Conservation (phyloP, 2,113 vertebrate species). For the Chloropsis cyanopogon region DNA sequence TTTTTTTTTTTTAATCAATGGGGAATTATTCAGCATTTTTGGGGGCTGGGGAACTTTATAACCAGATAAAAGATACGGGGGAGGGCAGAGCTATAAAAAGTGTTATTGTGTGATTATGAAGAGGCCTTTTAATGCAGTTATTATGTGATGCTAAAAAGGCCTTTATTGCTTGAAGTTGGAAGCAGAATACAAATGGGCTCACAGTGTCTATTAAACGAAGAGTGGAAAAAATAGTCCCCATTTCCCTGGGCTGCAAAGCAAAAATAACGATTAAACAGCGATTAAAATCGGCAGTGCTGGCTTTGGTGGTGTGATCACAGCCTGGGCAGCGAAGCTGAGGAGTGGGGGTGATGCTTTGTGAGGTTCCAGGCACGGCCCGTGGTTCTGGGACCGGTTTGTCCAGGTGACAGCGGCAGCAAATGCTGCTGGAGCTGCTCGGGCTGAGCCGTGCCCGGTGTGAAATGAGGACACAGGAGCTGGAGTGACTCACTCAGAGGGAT, state of each 20-base stretch:
- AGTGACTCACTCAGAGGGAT: neutral
- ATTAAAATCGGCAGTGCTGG: neutral
- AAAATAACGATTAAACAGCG: slow-evolving; percentile 23
- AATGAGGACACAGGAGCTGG: neutral
- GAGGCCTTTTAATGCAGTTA: slow-evolving; percentile 64
- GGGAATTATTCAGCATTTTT: slow-evolving; percentile 51
- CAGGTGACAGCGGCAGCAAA: neutral
- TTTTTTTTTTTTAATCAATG: slow-evolving; percentile 53
- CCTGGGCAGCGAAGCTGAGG: neutral
- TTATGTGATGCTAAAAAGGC: slow-evolving; percentile 63
- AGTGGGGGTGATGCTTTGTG: neutral
- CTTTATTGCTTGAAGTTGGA: slow-evolving; percentile 61
- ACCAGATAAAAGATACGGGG: slow-evolving; percentile 21
- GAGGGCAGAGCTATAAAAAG: slow-evolving; percentile 57
- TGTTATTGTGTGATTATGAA: slow-evolving; percentile 59
- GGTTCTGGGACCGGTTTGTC: neutral
- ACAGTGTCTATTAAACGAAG: slow-evolving; percentile 36
- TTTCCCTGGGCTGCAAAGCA: slow-evolving; percentile 16
- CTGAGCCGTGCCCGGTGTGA: neutral
- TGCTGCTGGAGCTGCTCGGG: neutral
- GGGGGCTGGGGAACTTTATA: slow-evolving; percentile 28
- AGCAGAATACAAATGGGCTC: slow-evolving; percentile 53
- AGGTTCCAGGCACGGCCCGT: neutral
- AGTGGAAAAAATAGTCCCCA: neutral
- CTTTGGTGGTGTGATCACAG: neutral